A percentile compares a stretch with the other conserved stretches of the same genome.
phyloP scores from a whole-genome alignment of 1,140 invertebrate species.

The Neelides sp. region DNA sequence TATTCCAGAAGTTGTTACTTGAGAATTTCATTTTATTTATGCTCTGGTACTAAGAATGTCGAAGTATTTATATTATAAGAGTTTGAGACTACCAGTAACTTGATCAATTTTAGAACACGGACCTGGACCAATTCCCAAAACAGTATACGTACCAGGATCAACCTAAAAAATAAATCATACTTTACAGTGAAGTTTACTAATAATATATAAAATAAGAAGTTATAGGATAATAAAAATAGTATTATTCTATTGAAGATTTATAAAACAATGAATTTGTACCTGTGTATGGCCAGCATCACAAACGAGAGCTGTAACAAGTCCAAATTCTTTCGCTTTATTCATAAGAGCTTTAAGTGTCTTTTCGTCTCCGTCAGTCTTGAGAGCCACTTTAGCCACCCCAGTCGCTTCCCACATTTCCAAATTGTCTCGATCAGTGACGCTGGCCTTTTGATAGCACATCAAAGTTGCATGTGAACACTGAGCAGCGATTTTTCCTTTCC shows the following conservation, averaged over 20 bases:
- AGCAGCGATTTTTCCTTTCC: constrained; percentile 84
- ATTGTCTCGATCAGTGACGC: constrained; percentile 46
- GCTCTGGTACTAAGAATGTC: too few relatives aligned
- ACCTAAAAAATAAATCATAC: constrained; percentile 47
- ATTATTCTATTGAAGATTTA: background rate
- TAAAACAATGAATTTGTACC: constrained; percentile 1
- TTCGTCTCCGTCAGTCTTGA: constrained; percentile 41
- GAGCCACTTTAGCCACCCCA: constrained; percentile 40
- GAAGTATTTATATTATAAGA: too few relatives aligned
- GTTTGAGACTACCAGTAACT: constrained; percentile 76
- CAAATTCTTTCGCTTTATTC: constrained; percentile 50
- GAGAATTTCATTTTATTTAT: too few relatives aligned
- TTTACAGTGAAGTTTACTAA: too few relatives aligned
- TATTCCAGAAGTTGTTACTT: too few relatives aligned
- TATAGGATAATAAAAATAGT: constrained; percentile 3
- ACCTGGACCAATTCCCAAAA: constrained; percentile 79
- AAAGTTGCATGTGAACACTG: constrained; percentile 70
- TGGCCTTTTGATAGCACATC: constrained; percentile 57
- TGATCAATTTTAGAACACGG: constrained; percentile 56
- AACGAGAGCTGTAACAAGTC: constrained; percentile 59
- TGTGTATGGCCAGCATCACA: constrained; percentile 73
- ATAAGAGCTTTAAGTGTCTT: constrained; percentile 50
- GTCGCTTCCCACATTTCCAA: constrained; percentile 59
- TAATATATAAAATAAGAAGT: background rate
- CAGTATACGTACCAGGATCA: constrained; percentile 67